These are phyloP conservation scores for Orcinus orca DNA, from an alignment of 2,113 vertebrate species.

Conservation along the genomic window DNA sequence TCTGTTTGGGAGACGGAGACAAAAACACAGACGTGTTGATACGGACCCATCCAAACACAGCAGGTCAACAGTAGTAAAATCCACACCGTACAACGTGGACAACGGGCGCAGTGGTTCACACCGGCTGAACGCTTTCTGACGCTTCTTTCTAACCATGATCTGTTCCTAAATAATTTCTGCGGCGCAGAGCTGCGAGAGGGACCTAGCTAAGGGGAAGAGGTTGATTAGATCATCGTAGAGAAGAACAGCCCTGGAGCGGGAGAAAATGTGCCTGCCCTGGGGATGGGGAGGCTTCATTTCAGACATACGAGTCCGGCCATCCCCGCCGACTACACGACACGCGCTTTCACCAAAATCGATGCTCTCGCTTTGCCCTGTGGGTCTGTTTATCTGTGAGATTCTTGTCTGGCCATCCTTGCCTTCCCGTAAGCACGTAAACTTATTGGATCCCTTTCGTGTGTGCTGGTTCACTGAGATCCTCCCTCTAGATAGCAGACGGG, in stretches of 20 bases:
- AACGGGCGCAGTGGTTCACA: fast-evolving
- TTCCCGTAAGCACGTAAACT: background rate
- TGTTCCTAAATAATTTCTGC: fast-evolving
- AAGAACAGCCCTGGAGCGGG: fast-evolving
- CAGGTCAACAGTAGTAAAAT: background rate
- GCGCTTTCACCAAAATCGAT: background rate
- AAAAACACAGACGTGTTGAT: background rate
- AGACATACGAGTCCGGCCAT: background rate
- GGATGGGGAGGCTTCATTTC: background rate
- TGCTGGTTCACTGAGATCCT: background rate
- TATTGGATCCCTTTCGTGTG: background rate
- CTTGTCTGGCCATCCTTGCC: no score
- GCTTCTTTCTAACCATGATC: fast-evolving
- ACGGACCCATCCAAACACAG: background rate
- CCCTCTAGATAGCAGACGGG: no score
- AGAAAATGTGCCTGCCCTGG: background rate
- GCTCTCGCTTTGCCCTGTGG: fast-evolving
- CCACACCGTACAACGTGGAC: fast-evolving
- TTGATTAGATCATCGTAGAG: background rate
- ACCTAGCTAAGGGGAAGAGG: background rate
- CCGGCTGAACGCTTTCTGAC: background rate
- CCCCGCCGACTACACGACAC: background rate
- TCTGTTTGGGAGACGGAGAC: slow-evolving; percentile 72
- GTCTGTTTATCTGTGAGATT: background rate
- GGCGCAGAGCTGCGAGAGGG: fast-evolving